Base-by-base conservation (phyloP, 2,888 invertebrate species). In the Stenodema calcarata region DNA sequence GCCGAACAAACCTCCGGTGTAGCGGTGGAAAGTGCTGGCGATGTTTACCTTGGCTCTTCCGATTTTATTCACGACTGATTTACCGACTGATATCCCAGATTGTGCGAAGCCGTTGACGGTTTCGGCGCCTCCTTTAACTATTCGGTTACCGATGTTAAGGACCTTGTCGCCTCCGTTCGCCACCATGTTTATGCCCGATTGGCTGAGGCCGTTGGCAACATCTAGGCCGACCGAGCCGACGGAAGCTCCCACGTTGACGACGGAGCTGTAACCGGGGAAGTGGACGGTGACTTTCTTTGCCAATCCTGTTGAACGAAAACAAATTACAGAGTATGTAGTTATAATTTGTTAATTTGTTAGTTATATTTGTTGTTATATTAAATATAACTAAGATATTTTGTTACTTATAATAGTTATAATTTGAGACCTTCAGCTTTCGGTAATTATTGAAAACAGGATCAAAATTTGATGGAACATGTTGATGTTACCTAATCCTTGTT, bases 401-500 rank as follows among this genome's bases (percentile, higher is more conserved):
- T n/a, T n/a, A n/a, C n/a, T n/a, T n/a, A n/a, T n/a, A n/a, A n/a
- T n/a, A n/a, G n/a, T n/a, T n/a, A n/a, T n/a, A n/a, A n/a, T n/a
- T n/a, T n/a, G n/a, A n/a, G n/a, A n/a, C n/a, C n/a, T n/a, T n/a
- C n/a, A n/a, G n/a, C n/a, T n/a, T n/a, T n/a, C n/a, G n/a, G n/a
- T n/a, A n/a, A n/a, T n/a, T n/a, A n/a, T n/a, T n/a, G n/a, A n/a
- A n/a, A n/a, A n/a, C n/a, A n/a, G n/a, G n/a, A n/a, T n/a, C n/a
- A n/a, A n/a, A n/a, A n/a, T n/a, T n/a, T n/a, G n/a, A n/a, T n/a
- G n/a, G n/a, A n/a, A n/a, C n/a, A 54, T 54, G 11, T 70, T 27
- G n/a, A 14, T n/a, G n/a, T 78, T 78, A 78, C 78, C 78, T 23
- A 78, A 27, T 41, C 78, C 78, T 35, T 78, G 42, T 16, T 78